These are phyloP conservation scores for Nemapogon koenigi DNA, from an alignment of 2,888 invertebrate genomes.

Conservation along the genomic window DNA sequence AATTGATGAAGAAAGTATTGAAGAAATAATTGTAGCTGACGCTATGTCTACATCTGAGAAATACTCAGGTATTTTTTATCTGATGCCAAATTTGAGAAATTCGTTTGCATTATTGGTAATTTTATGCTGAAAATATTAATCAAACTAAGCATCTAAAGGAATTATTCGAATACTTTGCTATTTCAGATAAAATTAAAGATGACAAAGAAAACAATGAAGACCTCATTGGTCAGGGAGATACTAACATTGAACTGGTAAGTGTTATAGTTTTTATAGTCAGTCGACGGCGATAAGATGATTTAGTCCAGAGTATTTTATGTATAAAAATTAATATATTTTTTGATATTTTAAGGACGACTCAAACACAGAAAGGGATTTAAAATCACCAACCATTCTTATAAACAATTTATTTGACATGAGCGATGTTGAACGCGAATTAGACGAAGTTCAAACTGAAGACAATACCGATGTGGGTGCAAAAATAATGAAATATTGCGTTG, in stretches of 20 bases:
- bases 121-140: too few species aligned
- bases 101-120: too few species aligned
- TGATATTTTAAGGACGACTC: too few species aligned
- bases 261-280: neutral
- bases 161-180: too few species aligned
- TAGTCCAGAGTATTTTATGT: too few species aligned
- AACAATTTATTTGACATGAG: conserved; percentile 49
- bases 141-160: too few species aligned
- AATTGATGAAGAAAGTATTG: neutral
- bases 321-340: too few species aligned
- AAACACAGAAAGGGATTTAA: too few species aligned
- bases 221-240: conserved; percentile 50
- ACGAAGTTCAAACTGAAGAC: conserved; percentile 17
- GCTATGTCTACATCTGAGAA: conserved; percentile 49
- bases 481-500: conserved; percentile 33
- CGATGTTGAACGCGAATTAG: conserved; percentile 20
- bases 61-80: conserved; percentile 25
- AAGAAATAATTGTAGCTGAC: conserved; percentile 17
- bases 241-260: conserved; percentile 33
- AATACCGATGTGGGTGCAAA: conserved; percentile 24
- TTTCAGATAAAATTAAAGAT: conserved; percentile 23
- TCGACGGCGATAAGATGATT: too few species aligned
- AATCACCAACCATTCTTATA: conserved; percentile 43
- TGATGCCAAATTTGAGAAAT: too few species aligned
- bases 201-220: conserved; percentile 21